Conservation (phyloP, 2,888 invertebrate genomes). For the Drosophila paracracens region DNA sequence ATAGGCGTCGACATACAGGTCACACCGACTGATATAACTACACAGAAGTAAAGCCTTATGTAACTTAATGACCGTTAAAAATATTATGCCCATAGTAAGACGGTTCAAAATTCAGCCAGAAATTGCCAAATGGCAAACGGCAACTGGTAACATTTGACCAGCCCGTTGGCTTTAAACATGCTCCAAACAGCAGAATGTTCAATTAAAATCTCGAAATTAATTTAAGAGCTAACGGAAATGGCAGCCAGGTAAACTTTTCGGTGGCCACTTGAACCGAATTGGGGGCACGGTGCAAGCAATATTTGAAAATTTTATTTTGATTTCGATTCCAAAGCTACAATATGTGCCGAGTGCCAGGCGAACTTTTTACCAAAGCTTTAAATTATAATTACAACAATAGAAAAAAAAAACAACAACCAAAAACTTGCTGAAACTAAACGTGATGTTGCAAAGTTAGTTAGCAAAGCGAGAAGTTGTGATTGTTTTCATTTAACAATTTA, state of each 20-base stretch:
- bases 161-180: slow-evolving; percentile 43
- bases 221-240: slow-evolving; percentile 64
- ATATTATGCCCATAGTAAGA: background rate
- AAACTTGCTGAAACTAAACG: slow-evolving; percentile 13
- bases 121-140: slow-evolving; percentile 18
- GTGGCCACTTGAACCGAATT: slow-evolving; percentile 37
- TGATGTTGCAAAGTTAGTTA: slow-evolving; percentile 24
- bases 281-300: slow-evolving; percentile 32
- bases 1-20: background rate
- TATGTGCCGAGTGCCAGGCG: slow-evolving; percentile 11
- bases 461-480: slow-evolving; percentile 19
- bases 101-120: background rate
- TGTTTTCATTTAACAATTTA: background rate
- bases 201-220: slow-evolving; percentile 71
- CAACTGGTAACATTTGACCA: slow-evolving; percentile 47
- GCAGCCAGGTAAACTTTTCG: slow-evolving; percentile 57
- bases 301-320: slow-evolving; percentile 34
- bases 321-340: slow-evolving; percentile 31
- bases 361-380: slow-evolving; percentile 43
- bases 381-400: slow-evolving; percentile 51
- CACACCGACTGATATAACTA: background rate
- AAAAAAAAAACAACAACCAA: background rate
- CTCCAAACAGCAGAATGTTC: slow-evolving; percentile 45
- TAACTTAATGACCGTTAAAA: background rate
- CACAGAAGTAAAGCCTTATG: background rate